Evolutionary conservation across 2,797 vertebrate species (phyloP), one percentile per base, ranked within the genome.

Genomic region (Lagodon rhomboides): DNA sequence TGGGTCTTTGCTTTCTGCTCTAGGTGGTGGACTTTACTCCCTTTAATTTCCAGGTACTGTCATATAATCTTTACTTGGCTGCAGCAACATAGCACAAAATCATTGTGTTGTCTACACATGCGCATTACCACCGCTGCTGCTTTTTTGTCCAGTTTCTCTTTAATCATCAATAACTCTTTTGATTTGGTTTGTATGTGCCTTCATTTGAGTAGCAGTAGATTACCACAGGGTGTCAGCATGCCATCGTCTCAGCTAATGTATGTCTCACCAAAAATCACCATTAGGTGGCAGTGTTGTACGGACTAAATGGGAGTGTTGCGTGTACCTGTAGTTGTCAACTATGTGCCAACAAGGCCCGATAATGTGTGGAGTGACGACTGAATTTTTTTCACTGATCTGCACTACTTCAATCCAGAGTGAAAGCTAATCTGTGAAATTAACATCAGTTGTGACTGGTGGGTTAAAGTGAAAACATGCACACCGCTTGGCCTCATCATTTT

Each of bases 11-110:
- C 90, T 92, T 87, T 82, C 73, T 82, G 68, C 79, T 94, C 23
- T 53, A 96, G 95, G 92, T 94, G 90, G 94, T 92, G 85, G 95
- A 96, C 92, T 96, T 95, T 89, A 91, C 94, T 74, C 94, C 95
- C 68, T 96, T 96, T 92, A 96, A 96, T 92, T 96, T 96, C 82
- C 95, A 96, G 95, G 95, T 96, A 95, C 85, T 80, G 56, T 84
- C 46, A 54, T 17, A 22, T 30, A 64, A 68, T 65, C 53, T 78
- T 76, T 66, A 22, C 46, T 73, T 82, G 30, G 25, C 71, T 73
- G 56, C 43, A 66, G 43, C 55, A 23, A 53, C 6, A 1, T 51
- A 43, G 16, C 3, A n/a, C 17, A 56, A 62, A 44, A 64, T 38
- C 0, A 9, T 54, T 68, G 23, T 43, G n/a, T 13, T 60, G 18